Evolutionary conservation across 1,140 invertebrate genomes (phyloP).

Genomic region (Drosophila asahinai): DNA sequence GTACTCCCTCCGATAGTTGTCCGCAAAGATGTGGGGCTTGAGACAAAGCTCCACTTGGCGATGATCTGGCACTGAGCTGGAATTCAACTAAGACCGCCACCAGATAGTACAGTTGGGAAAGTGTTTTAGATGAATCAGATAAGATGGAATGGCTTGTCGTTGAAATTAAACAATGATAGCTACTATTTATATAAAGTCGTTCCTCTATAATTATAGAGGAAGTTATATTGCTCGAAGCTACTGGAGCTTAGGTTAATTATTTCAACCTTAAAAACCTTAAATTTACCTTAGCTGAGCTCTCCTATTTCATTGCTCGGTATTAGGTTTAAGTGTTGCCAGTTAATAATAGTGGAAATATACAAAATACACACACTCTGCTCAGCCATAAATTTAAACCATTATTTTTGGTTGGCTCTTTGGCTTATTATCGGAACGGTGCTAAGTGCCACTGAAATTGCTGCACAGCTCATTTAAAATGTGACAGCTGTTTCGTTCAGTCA

Average conservation of each 20-base stretch:
- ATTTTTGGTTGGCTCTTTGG: not conserved
- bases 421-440: not conserved
- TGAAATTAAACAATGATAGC: not conserved
- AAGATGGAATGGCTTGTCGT: not conserved
- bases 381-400: not conserved
- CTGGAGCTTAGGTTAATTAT: no score
- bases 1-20: slow-evolving; percentile 21
- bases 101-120: not conserved
- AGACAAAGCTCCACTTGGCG: slow-evolving; percentile 11
- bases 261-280: not conserved
- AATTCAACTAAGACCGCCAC: not conserved
- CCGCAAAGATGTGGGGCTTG: slow-evolving; percentile 15
- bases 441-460: not conserved
- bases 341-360: not conserved
- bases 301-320: not conserved
- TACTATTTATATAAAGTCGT: not conserved
- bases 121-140: slow-evolving; percentile 5
- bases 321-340: no score
- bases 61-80: not conserved
- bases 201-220: not conserved
- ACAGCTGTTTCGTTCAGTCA: not conserved
- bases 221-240: not conserved
- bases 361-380: no score
- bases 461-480: not conserved
- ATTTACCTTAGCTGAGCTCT: no score